Evolutionary conservation across 2,888 invertebrate species (phyloP).

Genomic region (Idaea straminata): DNA sequence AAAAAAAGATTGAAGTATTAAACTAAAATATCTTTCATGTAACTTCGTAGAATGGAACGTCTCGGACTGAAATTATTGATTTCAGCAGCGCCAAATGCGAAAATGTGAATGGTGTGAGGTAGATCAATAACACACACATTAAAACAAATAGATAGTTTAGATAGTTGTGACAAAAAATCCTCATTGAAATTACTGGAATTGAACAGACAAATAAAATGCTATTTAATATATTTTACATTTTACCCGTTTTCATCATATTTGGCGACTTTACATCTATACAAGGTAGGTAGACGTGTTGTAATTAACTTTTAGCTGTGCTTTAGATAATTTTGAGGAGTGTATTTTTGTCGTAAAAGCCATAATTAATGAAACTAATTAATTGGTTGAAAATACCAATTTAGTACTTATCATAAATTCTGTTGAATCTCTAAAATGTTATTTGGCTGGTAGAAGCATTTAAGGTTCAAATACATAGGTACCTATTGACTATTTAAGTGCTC

Average conservation of each 20-base stretch:
- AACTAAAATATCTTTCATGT: background rate
- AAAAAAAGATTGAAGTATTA: background rate
- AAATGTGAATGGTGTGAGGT: constrained; percentile 36
- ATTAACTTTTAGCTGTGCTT: background rate
- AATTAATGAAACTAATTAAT: constrained; percentile 7
- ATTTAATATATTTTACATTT: background rate
- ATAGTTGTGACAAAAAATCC: background rate
- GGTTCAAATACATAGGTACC: too few relatives aligned
- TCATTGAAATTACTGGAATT: background rate
- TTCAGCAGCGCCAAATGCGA: constrained; percentile 33
- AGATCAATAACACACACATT: constrained; percentile 19
- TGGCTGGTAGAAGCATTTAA: too few relatives aligned
- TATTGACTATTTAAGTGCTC: too few relatives aligned
- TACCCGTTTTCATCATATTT: background rate
- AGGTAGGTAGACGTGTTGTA: background rate
- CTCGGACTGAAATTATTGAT: constrained; percentile 38
- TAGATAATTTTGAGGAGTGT: background rate
- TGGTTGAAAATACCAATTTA: background rate
- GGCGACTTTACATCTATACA: background rate
- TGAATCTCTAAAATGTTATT: too few relatives aligned
- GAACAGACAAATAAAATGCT: background rate
- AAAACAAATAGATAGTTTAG: constrained; percentile 19
- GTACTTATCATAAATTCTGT: too few relatives aligned
- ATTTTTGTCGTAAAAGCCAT: background rate
- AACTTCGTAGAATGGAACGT: constrained; percentile 35